phyloP scores from a whole-genome alignment of 1,140 invertebrate genomes.

The Heliconius melpomene region DNA sequence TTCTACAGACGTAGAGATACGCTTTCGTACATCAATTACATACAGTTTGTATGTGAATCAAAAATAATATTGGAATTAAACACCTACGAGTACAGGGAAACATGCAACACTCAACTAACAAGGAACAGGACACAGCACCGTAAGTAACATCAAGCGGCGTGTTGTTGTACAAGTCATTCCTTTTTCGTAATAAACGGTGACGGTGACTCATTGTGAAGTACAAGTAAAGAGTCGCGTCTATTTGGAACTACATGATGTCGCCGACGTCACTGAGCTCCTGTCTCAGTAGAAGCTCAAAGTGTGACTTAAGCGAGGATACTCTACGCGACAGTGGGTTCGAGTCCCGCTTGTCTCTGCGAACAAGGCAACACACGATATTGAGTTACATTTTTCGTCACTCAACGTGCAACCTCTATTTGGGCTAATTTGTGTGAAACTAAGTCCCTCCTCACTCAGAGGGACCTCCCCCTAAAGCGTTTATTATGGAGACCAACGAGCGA shows the following conservation, averaged over 20 bases:
- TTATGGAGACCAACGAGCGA: background rate
- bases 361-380: too few relatives aligned
- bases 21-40: background rate
- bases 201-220: background rate
- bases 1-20: background rate
- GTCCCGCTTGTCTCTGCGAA: too few relatives aligned
- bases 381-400: too few relatives aligned
- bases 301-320: too few relatives aligned
- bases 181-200: constrained; percentile 5
- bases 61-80: background rate
- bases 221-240: background rate
- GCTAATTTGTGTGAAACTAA: too few relatives aligned
- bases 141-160: background rate
- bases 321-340: too few relatives aligned
- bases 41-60: background rate
- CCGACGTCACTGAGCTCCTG: background rate
- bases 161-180: background rate
- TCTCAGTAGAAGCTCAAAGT: background rate
- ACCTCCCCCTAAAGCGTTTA: background rate
- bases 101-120: background rate
- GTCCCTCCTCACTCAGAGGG: too few relatives aligned
- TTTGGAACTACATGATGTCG: background rate
- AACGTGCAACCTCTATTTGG: too few relatives aligned
- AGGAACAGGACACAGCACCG: background rate
- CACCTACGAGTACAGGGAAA: background rate